Evolutionary conservation across 2,113 vertebrate species (phyloP), one percentile per base, ranked within the genome.

Genomic region (Neotoma lepida): DNA sequence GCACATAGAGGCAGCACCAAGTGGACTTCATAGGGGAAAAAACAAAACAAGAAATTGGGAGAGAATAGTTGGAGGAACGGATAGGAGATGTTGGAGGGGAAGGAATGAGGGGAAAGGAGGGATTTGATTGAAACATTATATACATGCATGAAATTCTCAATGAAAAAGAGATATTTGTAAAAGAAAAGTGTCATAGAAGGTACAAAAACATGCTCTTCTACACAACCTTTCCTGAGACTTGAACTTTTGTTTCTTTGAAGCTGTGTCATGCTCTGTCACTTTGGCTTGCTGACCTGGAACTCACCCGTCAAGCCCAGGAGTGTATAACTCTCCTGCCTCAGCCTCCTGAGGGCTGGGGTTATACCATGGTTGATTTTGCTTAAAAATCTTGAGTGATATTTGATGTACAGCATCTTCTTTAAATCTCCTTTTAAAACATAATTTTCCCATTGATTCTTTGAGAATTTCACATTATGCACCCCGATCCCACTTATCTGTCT

Each of bases 121-220:
- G 35, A 81, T 39, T 58, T 26, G 12, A 39, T 28, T 13, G 20
- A 58, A 58, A 39, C 22, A 14, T 18, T 80, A 22, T n/a, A 24
- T 81, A 22, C n/a, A 39, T 33, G 12, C 24, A 56, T 58, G 35
- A 81, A 56, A 15, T 58, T 58, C 54, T 28, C 20, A 35, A 22
- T 56, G 80, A 76, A 80, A 95, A 91, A 88, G 61, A 24, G 3
- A 80, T 51, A 63, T 61, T 88, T 89, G 14, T 86, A 61, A 94
- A 49, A 64, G 68, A 30, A 58, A 94, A 85, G 91, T 96, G 70
- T 86, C 58, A 70, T 30, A 96, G 90, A 89, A 96, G 88, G 46
- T 78, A 56, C 58, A 41, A 7, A 96, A 93, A 85, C 70, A 88
- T 66, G 90, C 77, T 89, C 56, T 61, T 1, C 35, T 20, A 20